Base-by-base conservation (phyloP, 2,888 invertebrate species). In the Ophion slaviceki region DNA sequence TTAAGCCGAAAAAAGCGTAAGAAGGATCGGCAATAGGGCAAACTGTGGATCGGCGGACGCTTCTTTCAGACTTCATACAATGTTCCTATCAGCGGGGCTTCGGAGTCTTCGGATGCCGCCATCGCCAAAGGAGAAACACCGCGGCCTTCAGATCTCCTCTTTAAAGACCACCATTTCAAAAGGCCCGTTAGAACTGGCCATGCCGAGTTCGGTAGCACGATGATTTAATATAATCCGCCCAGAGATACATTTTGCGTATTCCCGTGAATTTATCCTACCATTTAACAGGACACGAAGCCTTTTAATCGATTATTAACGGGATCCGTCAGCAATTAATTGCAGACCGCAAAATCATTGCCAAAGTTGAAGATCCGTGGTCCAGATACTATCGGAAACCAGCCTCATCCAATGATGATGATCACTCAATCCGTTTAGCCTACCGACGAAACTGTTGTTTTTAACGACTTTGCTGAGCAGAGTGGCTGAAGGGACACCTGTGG, bases 81-180 rank as follows among this genome's bases (percentile, higher is more conserved):
- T 83, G 80, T 86, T 80, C 68, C 83, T 78, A 86, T 86, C 86
- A 83, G 86, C 86, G 83, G 86, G 86, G 83, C 83, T 78, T 74
- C 86, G 47, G 36, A 83, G 62, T 2, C 62, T 82, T 28, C 68
- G 20, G 24, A 80, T 74, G 45, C 64, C 36, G 59, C 66, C 61
- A 64, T 61, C 70, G 59, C 24, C 17, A 24, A 62, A 47, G 62
- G 14, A 70, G 78, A 74, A 64, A 61, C 61, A 62, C 28, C 32
- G 76, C 53, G 77, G 80, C 86, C 80, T 86, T 83, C 78, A 77
- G 59, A 67, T 53, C 59, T 75, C 59, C 59, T 66, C 72, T 83
- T 77, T 83, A 80, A 83, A 86, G 77, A 86, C 36, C 72, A 74
- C 47, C 53, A 59, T 76, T 75, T 83, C 74, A 57, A 83, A 83